phyloP scores from a whole-genome alignment of 2,888 invertebrate genomes.

The Perdita meconis region DNA sequence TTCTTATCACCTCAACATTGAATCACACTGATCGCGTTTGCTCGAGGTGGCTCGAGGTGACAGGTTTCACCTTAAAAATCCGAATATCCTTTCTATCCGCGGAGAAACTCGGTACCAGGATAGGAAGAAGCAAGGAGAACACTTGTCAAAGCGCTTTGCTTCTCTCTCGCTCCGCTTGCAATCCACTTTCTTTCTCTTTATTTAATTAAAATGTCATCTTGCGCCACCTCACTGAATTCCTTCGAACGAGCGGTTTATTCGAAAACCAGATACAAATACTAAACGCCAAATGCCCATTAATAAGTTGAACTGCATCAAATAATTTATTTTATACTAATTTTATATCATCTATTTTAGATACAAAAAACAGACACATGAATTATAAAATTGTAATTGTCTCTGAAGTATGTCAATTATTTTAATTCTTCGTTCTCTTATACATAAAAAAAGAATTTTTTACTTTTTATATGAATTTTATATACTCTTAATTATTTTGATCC shows the following conservation, averaged over 20 bases:
- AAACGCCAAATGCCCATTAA: too few relatives aligned
- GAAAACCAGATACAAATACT: too few relatives aligned
- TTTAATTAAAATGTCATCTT: conserved; percentile 43
- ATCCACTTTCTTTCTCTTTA: conserved; percentile 43
- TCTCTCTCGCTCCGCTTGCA: conserved; percentile 28
- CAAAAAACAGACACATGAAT: too few relatives aligned
- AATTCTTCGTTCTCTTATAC: too few relatives aligned
- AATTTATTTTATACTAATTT: background rate
- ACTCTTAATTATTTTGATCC: background rate
- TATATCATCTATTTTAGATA: too few relatives aligned
- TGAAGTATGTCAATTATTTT: too few relatives aligned
- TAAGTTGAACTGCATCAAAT: background rate
- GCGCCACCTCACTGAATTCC: conserved; percentile 43
- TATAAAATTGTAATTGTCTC: too few relatives aligned
- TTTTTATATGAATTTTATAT: background rate
- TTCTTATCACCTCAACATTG: conserved; percentile 5
- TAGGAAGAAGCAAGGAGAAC: conserved; percentile 4
- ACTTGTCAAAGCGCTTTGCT: conserved; percentile 50
- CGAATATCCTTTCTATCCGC: conserved; percentile 8
- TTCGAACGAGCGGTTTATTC: conserved; percentile 14
- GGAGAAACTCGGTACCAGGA: conserved; percentile 38
- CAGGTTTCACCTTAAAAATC: conserved; percentile 3
- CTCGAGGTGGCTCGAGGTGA: too few relatives aligned
- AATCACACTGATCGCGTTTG: conserved; percentile 16
- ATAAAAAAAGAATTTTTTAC: too few relatives aligned